Evolutionary conservation across 2,888 invertebrate species (phyloP), one percentile per base, ranked within the genome.

Genomic region (Leptinotarsa haldemani): DNA sequence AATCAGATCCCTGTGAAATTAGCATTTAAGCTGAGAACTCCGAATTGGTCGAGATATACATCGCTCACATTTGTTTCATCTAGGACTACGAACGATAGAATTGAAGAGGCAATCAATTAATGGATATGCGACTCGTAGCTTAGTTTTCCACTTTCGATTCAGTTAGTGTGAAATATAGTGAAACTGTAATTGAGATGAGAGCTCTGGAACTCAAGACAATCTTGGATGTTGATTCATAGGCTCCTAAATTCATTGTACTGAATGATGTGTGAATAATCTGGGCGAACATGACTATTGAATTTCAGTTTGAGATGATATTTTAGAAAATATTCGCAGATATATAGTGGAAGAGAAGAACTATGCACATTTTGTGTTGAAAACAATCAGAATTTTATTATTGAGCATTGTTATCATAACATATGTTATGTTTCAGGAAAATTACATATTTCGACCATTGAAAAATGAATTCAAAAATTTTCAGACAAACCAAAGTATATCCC

Each of bases 1-100:
- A 61, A 61, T 61, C 61, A 40, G 61, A 30, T 40, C 61, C 61
- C 61, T 61, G 15, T 61, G 61, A 61, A 61, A 61, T 61, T n/a
- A 61, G 61, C 25, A 61, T 61, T 25, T 61, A 2, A 61, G 30
- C 61, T 61, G 61, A 25, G 30, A 61, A 40, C 30, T 30, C 16
- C n/a, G 25, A 30, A 16, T 40, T 5, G 61, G 40, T 40, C n/a
- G 25, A 61, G 25, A 61, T 61, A 61, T 40, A 61, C 61, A 61
- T 61, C 61, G 30, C 40, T n/a, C 16, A 61, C 61, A 61, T 61
- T 61, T 61, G 61, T 40, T 61, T 61, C 40, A 40, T 61, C 16
- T 40, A 15, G 12, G n/a, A 61, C 61, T 40, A 30, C 40, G 61
- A 61, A 61, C 30, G n/a, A 40, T 40, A n/a, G 25, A 40, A 40